Conservation (phyloP, 2,888 invertebrate species). For the Scaptomyza reducta region DNA sequence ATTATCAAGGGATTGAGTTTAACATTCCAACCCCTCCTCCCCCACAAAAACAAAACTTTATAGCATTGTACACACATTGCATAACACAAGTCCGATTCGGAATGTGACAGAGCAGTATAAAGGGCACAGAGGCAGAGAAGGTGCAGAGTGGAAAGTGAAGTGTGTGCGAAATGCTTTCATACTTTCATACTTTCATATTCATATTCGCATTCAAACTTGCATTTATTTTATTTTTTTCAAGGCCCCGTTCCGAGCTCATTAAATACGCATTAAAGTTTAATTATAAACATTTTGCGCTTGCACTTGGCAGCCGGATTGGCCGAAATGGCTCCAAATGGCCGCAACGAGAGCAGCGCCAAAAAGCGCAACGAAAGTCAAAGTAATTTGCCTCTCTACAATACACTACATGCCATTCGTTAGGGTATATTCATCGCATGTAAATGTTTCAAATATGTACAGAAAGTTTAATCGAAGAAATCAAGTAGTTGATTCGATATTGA, state of each 20-base stretch:
- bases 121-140: background rate
- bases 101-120: background rate
- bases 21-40: constrained; percentile 3
- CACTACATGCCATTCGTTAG: constrained; percentile 2
- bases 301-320: constrained; percentile 58
- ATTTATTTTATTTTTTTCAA: constrained; percentile 64
- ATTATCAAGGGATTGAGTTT: constrained; percentile 73
- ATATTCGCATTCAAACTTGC: constrained; percentile 46
- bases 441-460: too few species aligned
- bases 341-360: constrained; percentile 42
- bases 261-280: constrained; percentile 77
- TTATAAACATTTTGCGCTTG: constrained; percentile 77
- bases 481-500: too few species aligned
- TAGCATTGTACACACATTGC: constrained; percentile 54
- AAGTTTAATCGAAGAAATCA: too few species aligned
- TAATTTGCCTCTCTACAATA: constrained; percentile 56
- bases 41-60: constrained; percentile 39
- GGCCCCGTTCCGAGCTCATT: constrained; percentile 52
- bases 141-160: background rate
- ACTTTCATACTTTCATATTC: constrained; percentile 55
- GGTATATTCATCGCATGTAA: constrained; percentile 24
- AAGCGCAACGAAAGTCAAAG: constrained; percentile 71
- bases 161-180: constrained; percentile 26
- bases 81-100: constrained; percentile 31
- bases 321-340: constrained; percentile 63